Evolutionary conservation across 64 coral and sea anemone genomes (phyloP), one percentile per base, ranked within the genome.

Genomic region (Montipora foliosa): DNA sequence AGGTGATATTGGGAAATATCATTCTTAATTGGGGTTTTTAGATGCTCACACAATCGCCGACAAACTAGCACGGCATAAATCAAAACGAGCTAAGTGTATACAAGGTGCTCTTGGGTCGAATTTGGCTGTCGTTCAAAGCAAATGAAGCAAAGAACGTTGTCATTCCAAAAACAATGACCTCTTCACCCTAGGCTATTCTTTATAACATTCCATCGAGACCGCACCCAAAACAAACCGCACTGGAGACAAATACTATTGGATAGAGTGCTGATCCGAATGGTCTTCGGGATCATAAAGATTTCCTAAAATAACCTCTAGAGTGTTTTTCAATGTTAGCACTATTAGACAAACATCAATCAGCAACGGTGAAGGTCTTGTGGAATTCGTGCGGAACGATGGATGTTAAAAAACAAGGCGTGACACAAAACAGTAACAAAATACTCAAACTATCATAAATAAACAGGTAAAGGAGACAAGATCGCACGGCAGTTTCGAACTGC

Each of bases 261-360:
- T 84, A 15, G 8, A 15, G 59, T 4, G 47, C 16, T 50, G 45
- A 72, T 67, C 81, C 81, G 29, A 47, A 47, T 8, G 29, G 10
- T 8, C 29, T 37, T 69, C 47, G 16, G 82, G 37, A 70, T 50
- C 49, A 84, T 37, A 84, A 86, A 86, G 82, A 50, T 49, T 48
- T 69, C 37, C 66, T 86, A 86, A 86, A 86, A 86, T 86, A 84
- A 5, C 70, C 19, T 47, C 11, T 73, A 44, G 66, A 86, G 82
- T 86, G 82, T 72, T 86, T 64, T 86, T 86, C 45, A 49, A 71
- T 86, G 62, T 71, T 46, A 49, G 17, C 45, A 47, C 47, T 17
- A 3, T 49, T 46, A 8, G 46, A 71, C 82, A 86, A 82, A 86
- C 82, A 86, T 86, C 82, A 71, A 50, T 86, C 82, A 86, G 67